These are phyloP conservation scores for Erythrolamprus reginae DNA, from an alignment of 2,113 vertebrate species.

Conservation along the genomic window DNA sequence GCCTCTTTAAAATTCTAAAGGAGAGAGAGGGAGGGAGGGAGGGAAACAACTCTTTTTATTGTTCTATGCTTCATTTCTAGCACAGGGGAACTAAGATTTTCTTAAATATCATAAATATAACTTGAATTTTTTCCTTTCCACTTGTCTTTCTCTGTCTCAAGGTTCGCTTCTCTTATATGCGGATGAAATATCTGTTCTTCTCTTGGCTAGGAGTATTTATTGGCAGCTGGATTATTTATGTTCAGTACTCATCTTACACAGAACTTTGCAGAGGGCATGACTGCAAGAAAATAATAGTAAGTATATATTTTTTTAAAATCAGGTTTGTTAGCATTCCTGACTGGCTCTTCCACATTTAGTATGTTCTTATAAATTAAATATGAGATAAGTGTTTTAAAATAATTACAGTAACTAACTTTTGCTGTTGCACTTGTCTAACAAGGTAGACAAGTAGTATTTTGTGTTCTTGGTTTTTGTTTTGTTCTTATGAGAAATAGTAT, in stretches of 20 bases:
- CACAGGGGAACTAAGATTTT: constrained; percentile 1
- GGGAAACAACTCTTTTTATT: neutral
- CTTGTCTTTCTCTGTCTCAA: constrained; percentile 56
- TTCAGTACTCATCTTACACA: constrained; percentile 92
- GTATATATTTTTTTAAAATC: constrained; percentile 53
- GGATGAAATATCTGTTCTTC: constrained; percentile 94
- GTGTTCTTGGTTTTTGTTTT: neutral
- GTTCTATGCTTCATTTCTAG: neutral
- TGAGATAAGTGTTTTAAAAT: neutral
- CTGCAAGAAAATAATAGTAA: constrained; percentile 93
- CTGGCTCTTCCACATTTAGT: neutral
- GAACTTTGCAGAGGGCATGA: constrained; percentile 94
- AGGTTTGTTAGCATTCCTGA: constrained; percentile 20
- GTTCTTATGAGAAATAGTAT: neutral
- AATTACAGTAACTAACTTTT: neutral
- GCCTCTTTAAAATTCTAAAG: neutral
- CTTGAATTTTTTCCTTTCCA: constrained; percentile 17
- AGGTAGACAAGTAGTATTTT: neutral
- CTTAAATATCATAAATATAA: constrained; percentile 14
- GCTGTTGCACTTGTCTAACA: neutral
- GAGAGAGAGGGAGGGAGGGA: neutral
- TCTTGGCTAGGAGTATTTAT: constrained; percentile 94
- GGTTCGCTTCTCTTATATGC: constrained; percentile 86
- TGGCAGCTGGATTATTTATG: constrained; percentile 95
- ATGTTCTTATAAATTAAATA: constrained; percentile 2